Percentiles rank a stretch among this genome's conserved stretches.
These are phyloP conservation scores for Labeo calbasu DNA, from an alignment of 2,797 vertebrate species.

Conservation along the genomic window DNA sequence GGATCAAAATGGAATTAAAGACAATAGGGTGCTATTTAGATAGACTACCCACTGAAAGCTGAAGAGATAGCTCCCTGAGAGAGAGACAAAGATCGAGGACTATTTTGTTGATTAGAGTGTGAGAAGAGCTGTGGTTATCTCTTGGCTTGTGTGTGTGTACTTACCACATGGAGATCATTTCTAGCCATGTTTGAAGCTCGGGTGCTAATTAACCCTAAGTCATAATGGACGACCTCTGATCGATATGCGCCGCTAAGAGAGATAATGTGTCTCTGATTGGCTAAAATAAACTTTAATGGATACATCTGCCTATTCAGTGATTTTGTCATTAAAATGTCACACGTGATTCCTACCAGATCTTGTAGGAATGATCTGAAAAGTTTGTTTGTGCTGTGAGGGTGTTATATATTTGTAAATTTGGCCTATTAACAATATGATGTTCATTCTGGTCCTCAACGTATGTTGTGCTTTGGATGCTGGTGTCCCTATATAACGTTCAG, in stretches of 20 bases:
- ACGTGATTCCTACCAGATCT: not conserved
- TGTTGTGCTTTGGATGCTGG: not conserved
- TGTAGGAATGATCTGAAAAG: not conserved
- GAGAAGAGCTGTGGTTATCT: constrained; percentile 18
- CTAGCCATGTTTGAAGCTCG: constrained; percentile 2
- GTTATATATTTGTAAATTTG: not conserved
- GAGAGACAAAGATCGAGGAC: constrained; percentile 15
- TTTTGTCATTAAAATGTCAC: not conserved
- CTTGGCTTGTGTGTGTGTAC: not conserved
- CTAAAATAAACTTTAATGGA: not conserved
- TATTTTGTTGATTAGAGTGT: constrained; percentile 29
- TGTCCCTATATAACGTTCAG: not conserved
- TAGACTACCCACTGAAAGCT: constrained; percentile 9
- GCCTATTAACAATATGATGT: not conserved
- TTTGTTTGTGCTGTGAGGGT: not conserved
- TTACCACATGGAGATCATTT: not conserved
- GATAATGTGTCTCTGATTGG: constrained; percentile 36
- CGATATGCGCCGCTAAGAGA: constrained; percentile 2
- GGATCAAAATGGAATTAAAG: constrained; percentile 40
- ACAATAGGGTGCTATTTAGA: constrained; percentile 27
- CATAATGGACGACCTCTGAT: constrained; percentile 24
- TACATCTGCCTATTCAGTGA: not conserved
- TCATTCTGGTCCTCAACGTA: not conserved
- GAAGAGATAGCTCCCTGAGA: not conserved
- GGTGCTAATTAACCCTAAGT: constrained; percentile 37